Evolutionary conservation across 2,797 vertebrate species (phyloP).

Genomic region (Anolis apletophallus): DNA sequence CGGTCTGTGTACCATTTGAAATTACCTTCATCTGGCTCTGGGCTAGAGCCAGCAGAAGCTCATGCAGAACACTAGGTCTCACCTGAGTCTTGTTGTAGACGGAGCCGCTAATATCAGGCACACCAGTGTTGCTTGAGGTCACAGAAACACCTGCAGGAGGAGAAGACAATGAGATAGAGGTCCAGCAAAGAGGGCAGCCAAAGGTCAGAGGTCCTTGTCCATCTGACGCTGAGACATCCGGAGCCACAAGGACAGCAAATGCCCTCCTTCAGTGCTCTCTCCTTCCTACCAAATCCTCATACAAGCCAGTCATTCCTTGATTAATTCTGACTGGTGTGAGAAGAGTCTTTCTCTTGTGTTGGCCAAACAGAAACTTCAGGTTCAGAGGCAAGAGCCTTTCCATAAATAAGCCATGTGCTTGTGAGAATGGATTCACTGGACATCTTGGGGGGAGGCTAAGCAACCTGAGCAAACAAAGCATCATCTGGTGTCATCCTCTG

Average conservation of each 20-base stretch:
- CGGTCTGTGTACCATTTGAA: no score
- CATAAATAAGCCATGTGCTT: background rate
- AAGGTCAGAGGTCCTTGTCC: background rate
- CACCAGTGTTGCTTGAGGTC: slow-evolving; percentile 91
- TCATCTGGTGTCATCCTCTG: no score
- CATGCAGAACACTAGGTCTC: slow-evolving; percentile 22
- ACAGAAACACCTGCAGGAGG: slow-evolving; percentile 86
- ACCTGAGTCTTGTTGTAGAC: slow-evolving; percentile 99
- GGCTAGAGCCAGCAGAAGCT: background rate
- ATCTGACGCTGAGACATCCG: background rate
- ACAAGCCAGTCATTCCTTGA: background rate
- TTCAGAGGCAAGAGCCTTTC: background rate
- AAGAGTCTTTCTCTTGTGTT: background rate
- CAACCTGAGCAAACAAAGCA: background rate
- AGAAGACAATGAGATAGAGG: background rate
- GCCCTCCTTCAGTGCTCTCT: background rate
- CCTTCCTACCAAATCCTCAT: background rate
- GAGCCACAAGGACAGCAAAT: rapidly evolving
- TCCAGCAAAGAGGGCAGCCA: background rate
- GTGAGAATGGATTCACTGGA: rapidly evolving
- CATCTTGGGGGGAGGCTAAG: background rate
- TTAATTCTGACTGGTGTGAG: background rate
- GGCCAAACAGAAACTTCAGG: background rate
- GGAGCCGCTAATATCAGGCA: slow-evolving; percentile 93
- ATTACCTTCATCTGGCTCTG: no score